Percentiles rank a stretch among this genome's conserved stretches.
Conservation (phyloP, 2,888 invertebrate genomes). For the Meghimatium bilineatum region DNA sequence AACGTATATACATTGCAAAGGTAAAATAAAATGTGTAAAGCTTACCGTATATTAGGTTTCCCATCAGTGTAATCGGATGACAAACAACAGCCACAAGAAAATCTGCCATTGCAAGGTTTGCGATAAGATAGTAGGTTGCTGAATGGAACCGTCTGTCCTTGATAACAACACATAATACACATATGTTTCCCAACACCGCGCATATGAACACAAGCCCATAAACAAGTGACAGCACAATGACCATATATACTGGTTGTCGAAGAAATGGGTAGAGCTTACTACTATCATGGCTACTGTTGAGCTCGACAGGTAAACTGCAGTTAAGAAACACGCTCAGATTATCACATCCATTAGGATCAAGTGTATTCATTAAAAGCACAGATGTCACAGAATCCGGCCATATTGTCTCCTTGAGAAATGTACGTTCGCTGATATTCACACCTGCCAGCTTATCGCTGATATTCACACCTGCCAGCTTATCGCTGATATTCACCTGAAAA, state of each 20-base stretch:
- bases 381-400: background rate
- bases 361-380: background rate
- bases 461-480: background rate
- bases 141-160: conserved; percentile 73
- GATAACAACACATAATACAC: conserved; percentile 72
- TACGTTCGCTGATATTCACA: background rate
- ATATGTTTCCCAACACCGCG: conserved; percentile 73
- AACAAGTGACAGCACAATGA: conserved; percentile 64
- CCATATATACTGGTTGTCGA: conserved; percentile 59
- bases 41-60: conserved; percentile 61
- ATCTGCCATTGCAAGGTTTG: conserved; percentile 65
- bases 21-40: no score
- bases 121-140: conserved; percentile 70
- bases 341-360: background rate
- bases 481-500: background rate
- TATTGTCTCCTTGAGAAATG: background rate
- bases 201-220: conserved; percentile 70
- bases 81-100: conserved; percentile 61
- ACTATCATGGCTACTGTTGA: background rate
- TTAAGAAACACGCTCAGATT: background rate
- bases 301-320: background rate
- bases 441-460: background rate
- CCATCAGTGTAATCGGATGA: conserved; percentile 60
- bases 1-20: no score
- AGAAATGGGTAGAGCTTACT: conserved; percentile 47